Base-by-base conservation (phyloP, 2,113 vertebrate species). In the Labrus mixtus region DNA sequence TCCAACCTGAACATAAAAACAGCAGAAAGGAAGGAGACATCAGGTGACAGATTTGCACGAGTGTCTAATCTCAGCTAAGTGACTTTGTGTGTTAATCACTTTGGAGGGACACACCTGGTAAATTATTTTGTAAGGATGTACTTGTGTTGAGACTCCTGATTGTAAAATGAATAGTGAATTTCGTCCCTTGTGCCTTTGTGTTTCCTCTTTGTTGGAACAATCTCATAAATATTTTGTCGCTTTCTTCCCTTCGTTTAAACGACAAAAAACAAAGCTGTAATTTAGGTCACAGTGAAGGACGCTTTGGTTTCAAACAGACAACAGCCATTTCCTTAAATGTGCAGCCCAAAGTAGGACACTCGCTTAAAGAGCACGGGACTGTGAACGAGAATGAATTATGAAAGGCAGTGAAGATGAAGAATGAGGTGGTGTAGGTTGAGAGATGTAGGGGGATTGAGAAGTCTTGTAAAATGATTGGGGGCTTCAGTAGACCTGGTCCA, bases 181-280 rank as follows among this genome's bases (percentile, higher is more conserved):
- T 61, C 66, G 50, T 48, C 23, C 48, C 7, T 10, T 41, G 39
- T 43, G 62, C 29, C 36, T 50, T 16, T 59, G 23, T 23, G 29
- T 37, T 11, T 10, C 9, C 39, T 41, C 39, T 11, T 41, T 41
- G 39, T 41, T 17, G 57, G 56, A 71, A 75, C 46, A 58, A 58
- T 46, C 66, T n/a, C 4, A 11, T 82, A 48, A 78, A 78, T 81
- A 70, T 70, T 65, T 73, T 4, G 33, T 36, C 1, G n/a, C 20
- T 3, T 8, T 58, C 8, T 23, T 23, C 15, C 37, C 22, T 20
- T 45, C 19, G n/a, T 72, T 72, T 62, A 50, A 68, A 63, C 70
- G 53, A 33, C 8, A 12, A 78, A 33, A 22, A 13, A 64, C 29
- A 65, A 54, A 65, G 53, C 53, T 39, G 59, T 69, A n/a, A 60